A percentile compares a stretch with the other conserved stretches of the same genome.
phyloP scores from a whole-genome alignment of 2,113 vertebrate genomes.

The Hyla sarda region DNA sequence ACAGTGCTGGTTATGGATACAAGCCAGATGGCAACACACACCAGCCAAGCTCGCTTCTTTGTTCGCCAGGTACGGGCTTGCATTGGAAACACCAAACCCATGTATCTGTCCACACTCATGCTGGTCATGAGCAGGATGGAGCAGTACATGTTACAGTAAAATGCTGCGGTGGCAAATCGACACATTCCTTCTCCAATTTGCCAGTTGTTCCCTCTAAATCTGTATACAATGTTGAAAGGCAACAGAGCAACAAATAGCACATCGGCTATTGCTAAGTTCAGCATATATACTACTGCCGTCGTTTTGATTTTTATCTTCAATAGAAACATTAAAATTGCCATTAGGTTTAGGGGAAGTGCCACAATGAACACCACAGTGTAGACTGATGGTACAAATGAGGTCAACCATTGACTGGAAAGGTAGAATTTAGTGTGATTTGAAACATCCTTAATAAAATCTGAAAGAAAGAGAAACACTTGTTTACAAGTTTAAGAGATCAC shows the following conservation, averaged over 20 bases:
- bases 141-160: constrained; percentile 81
- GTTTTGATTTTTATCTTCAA: constrained; percentile 82
- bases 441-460: background rate
- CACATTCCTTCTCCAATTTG: constrained; percentile 84
- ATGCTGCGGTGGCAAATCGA: constrained; percentile 75
- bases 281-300: constrained; percentile 89
- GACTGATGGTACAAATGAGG: constrained; percentile 80
- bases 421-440: constrained; percentile 62
- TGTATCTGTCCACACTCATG: constrained; percentile 88
- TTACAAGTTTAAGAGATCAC: too few species aligned
- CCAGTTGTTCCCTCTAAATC: constrained; percentile 90
- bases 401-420: constrained; percentile 80
- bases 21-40: constrained; percentile 84
- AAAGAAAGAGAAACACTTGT: too few species aligned
- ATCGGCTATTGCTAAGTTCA: constrained; percentile 88
- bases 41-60: constrained; percentile 69
- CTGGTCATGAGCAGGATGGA: constrained; percentile 88
- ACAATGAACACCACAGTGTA: constrained; percentile 81
- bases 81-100: constrained; percentile 92
- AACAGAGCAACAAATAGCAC: constrained; percentile 86
- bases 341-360: constrained; percentile 86
- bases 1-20: constrained; percentile 77
- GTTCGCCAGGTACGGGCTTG: constrained; percentile 87
- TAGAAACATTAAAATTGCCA: constrained; percentile 81
- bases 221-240: constrained; percentile 90